Conservation (phyloP, 2,888 invertebrate species). For the Elegia similella region DNA sequence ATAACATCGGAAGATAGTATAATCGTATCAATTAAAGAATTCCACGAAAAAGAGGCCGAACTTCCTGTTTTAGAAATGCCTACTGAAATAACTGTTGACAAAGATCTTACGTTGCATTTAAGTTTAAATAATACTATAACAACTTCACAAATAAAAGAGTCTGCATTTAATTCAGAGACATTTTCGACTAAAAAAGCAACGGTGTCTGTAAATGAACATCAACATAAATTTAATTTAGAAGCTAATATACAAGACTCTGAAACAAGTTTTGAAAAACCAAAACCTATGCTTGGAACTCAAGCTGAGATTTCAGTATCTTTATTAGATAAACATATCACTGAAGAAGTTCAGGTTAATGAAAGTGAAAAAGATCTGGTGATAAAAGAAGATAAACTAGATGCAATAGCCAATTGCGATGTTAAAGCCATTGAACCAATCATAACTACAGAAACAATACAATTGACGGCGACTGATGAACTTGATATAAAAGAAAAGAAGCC, state of each 20-base stretch:
- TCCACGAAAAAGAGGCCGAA: conserved; percentile 85
- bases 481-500: conserved; percentile 76
- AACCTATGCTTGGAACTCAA: conserved; percentile 57
- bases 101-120: conserved; percentile 65
- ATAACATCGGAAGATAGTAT: conserved; percentile 83
- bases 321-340: conserved; percentile 81
- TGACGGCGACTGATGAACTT: conserved; percentile 72
- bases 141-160: conserved; percentile 85
- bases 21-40: conserved; percentile 74
- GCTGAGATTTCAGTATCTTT: conserved; percentile 76
- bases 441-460: conserved; percentile 75
- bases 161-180: conserved; percentile 73
- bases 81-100: conserved; percentile 46
- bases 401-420: conserved; percentile 81
- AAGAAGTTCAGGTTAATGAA: conserved; percentile 84
- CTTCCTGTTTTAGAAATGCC: conserved; percentile 63
- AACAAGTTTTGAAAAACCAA: conserved; percentile 65
- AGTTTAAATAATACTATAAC: conserved; percentile 83
- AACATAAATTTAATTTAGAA: conserved; percentile 81
- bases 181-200: conserved; percentile 78
- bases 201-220: conserved; percentile 82
- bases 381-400: conserved; percentile 72
- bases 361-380: conserved; percentile 81
- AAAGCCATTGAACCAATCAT: conserved; percentile 82
- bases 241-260: conserved; percentile 84